Percentiles rank a stretch among this genome's conserved stretches.
Conservation (phyloP, 2,888 invertebrate genomes). For the Lithophane leautieri region DNA sequence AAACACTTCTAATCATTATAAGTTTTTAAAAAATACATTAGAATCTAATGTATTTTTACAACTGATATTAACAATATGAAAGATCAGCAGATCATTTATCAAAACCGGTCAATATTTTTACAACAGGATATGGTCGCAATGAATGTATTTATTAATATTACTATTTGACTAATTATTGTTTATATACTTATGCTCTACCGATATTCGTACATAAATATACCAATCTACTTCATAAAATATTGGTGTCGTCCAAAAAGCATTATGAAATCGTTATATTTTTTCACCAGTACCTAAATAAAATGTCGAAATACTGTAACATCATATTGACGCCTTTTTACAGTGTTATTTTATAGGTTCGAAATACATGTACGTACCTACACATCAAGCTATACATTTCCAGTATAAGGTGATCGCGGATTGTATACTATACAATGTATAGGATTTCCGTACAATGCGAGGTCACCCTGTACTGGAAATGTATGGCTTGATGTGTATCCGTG, state of each 20-base stretch:
- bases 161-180: neutral
- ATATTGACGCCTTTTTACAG: slow-evolving; percentile 1
- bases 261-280: neutral
- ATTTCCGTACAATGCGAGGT: too few relatives aligned
- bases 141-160: too few relatives aligned
- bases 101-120: slow-evolving; percentile 17
- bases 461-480: too few relatives aligned
- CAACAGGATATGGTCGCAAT: slow-evolving; percentile 20
- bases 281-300: neutral
- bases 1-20: too few relatives aligned
- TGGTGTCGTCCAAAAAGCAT: neutral
- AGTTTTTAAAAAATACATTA: too few relatives aligned
- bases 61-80: slow-evolving; percentile 2
- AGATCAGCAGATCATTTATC: slow-evolving; percentile 38
- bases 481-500: too few relatives aligned
- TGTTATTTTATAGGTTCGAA: neutral
- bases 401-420: too few relatives aligned
- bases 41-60: slow-evolving; percentile 30
- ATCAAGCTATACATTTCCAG: too few relatives aligned
- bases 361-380: neutral
- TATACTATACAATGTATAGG: too few relatives aligned
- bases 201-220: neutral
- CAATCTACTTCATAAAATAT: neutral
- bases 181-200: neutral
- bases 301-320: slow-evolving; percentile 2